Evolutionary conservation across 1,140 invertebrate species (phyloP), one percentile per base, ranked within the genome.

Genomic region (Drosophila nigrodunni): DNA sequence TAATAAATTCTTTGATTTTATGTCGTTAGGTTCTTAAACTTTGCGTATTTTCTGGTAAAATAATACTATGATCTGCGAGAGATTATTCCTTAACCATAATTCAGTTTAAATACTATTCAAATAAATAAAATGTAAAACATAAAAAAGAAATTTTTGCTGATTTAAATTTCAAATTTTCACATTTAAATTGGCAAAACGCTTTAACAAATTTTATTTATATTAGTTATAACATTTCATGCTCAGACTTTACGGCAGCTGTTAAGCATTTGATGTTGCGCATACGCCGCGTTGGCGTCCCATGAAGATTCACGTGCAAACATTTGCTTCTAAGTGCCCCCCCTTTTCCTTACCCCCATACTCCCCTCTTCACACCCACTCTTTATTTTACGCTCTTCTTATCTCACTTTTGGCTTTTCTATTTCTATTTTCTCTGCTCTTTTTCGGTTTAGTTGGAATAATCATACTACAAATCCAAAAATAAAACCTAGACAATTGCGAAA

Each of bases 1-100:
- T 58, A 76, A 88, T 86, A 88, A 86, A 87, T 72, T 82, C 75
- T 75, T 49, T 34, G 55, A 79, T 65, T 87, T 87, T 86, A 86
- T 86, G 75, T 65, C 8, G 43, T 25, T 37, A 58, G 55, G 64
- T 69, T 78, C 66, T 71, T 64, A 67, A 70, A 72, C 82, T 75
- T 39, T 75, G 41, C 59, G 50, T 49, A 55, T 74, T 47, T 81
- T 34, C 55, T 13, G 47, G 47, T 35, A 30, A 30, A 30, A 30
- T 25, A 35, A 50, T 43, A 49, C 21, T 49, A 15, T 11, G 21
- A 49, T 52, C 50, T 34, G n/a, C 30, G 50, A 3, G 6, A 30
- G 50, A 34, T 52, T 52, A 35, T 52, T 7, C 15, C 2, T n/a
- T 7, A 34, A 35, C 21, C 7, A 30, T 50, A 50, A 50, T 50